Percentiles rank a stretch among this genome's conserved stretches.
These are phyloP conservation scores for Rhopalosiphum nymphaeae DNA, from an alignment of 2,888 invertebrate genomes.

Conservation along the genomic window DNA sequence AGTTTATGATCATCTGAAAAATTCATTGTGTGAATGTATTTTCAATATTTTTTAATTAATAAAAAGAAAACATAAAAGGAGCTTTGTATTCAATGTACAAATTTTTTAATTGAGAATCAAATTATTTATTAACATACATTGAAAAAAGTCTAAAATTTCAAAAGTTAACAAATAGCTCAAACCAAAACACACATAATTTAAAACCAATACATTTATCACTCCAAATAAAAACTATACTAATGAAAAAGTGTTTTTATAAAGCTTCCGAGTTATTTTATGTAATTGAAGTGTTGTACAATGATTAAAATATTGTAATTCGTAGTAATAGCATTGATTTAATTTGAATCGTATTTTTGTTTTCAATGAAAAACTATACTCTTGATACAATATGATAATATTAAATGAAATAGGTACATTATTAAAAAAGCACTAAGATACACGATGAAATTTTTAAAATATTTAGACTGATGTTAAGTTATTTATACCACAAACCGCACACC, in stretches of 20 bases:
- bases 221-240: conserved; percentile 33
- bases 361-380: not conserved
- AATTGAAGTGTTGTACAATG: not conserved
- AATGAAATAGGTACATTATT: not conserved
- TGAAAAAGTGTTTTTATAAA: conserved; percentile 48
- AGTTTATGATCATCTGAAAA: not conserved
- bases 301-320: conserved; percentile 8
- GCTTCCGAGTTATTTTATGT: conserved; percentile 7
- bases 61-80: not conserved
- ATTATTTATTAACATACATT: not conserved
- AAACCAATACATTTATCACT: not conserved
- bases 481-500: not conserved
- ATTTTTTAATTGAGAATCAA: not conserved
- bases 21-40: not conserved
- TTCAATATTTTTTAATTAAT: not conserved
- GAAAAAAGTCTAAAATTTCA: not conserved
- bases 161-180: not conserved
- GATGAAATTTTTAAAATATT: not conserved
- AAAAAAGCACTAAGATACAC: no score
- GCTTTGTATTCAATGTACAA: not conserved
- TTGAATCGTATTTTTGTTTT: not conserved
- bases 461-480: not conserved
- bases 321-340: conserved; percentile 20
- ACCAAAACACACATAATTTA: not conserved
- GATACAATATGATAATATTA: not conserved